Base-by-base conservation (phyloP, 2,888 invertebrate species). In the Automeris io region DNA sequence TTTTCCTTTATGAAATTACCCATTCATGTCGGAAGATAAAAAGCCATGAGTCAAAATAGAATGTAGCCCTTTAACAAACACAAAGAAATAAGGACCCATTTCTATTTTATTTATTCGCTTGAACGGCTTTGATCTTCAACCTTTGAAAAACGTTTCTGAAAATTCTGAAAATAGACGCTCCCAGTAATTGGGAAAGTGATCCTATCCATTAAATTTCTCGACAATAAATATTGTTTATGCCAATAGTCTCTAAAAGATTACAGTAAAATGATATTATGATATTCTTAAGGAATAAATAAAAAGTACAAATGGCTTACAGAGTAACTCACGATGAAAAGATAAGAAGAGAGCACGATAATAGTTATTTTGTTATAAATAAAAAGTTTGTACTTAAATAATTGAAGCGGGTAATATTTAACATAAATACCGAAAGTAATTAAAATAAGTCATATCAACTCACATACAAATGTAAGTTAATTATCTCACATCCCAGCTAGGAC, bases 41-140 rank as follows among this genome's bases (percentile, higher is more conserved):
- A 33, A 38, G 12, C 33, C 24, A 33, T 18, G 33, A 25, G 18
- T 24, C 25, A 35, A 36, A 42, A 44, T 35, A 18, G 32, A 45
- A 40, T 40, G 31, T 46, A 31, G 21, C 24, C 40, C 37, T 25
- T 25, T 32, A 46, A 38, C 36, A 55, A 65, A 59, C 49, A 65
- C 54, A 62, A 62, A 60, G 50, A 61, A 62, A 57, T 53, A 54
- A 58, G 58, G 54, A 62, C 46, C 43, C 36, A 48, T 60, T 49
- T 60, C 43, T 33, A 63, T 65, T 65, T 66, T 39, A 66, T 72
- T 73, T 69, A 70, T 70, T 67, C 62, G 56, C 58, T 59, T 60
- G 57, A 57, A 72, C 60, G 51, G 60, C 68, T 76, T 77, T 70
- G 65, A 76, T 76, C 61, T 69, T 61, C 45, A 58, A 60, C 59